Conservation (phyloP, 2,113 vertebrate species). For the Stictonetta naevosa region DNA sequence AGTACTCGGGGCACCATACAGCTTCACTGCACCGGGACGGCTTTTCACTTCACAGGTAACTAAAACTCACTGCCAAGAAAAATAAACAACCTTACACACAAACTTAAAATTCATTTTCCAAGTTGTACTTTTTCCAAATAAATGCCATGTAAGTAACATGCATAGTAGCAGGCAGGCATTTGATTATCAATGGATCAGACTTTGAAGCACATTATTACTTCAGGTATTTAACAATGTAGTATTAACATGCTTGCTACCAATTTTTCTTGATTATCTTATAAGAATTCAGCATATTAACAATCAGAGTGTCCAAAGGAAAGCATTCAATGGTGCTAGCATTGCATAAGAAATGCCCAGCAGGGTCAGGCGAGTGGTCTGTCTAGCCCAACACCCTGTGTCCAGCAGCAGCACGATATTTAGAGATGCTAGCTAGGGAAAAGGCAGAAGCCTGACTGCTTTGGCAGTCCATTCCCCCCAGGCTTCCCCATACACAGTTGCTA, state of each 20-base stretch:
- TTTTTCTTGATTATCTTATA: background rate
- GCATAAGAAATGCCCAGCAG: background rate
- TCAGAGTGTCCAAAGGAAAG: background rate
- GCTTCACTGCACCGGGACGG: slow-evolving; percentile 24
- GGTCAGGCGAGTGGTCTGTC: background rate
- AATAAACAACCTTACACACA: background rate
- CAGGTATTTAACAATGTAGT: background rate
- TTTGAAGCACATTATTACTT: background rate
- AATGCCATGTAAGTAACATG: background rate
- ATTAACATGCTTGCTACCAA: background rate
- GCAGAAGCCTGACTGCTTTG: background rate
- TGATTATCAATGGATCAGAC: slow-evolving; percentile 9
- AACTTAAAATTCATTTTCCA: slow-evolving; percentile 31
- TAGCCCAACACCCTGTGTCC: background rate
- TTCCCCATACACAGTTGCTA: background rate
- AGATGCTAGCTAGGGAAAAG: background rate
- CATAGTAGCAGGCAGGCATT: background rate
- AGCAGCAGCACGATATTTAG: background rate
- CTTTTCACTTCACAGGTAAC: slow-evolving; percentile 26
- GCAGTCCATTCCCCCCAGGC: background rate
- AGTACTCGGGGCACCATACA: background rate
- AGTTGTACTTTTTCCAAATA: slow-evolving; percentile 17
- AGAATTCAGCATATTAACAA: background rate
- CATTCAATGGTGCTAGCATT: background rate
- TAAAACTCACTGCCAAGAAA: slow-evolving; percentile 20